Evolutionary conservation across 2,888 invertebrate genomes (phyloP).

Genomic region (Drepanosiphum platanoidis): DNA sequence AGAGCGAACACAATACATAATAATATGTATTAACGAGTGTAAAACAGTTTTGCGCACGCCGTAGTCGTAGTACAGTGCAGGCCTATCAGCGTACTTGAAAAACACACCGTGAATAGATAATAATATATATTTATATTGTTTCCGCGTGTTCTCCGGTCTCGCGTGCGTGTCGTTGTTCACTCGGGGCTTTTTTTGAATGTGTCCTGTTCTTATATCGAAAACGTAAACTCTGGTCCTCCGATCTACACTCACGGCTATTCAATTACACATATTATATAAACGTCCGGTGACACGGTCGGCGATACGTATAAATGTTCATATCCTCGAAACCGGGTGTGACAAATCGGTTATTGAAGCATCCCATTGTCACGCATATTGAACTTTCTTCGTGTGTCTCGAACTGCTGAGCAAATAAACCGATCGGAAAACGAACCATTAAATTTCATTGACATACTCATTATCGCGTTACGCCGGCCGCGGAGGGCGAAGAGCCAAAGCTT

Average conservation of each 20-base stretch:
- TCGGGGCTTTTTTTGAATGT: neutral
- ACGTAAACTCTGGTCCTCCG: neutral
- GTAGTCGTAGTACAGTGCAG: too few species aligned
- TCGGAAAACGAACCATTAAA: slow-evolving; percentile 62
- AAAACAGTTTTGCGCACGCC: too few species aligned
- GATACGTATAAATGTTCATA: slow-evolving; percentile 59
- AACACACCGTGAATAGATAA: too few species aligned
- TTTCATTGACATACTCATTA: slow-evolving; percentile 60
- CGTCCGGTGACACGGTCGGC: slow-evolving; percentile 53
- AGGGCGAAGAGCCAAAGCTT: slow-evolving; percentile 20
- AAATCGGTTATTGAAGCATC: slow-evolving; percentile 61
- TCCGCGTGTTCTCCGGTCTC: too few species aligned
- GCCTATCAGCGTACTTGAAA: too few species aligned
- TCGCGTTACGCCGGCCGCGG: neutral
- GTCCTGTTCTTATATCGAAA: neutral
- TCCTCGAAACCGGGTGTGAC: slow-evolving; percentile 49
- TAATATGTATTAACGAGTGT: too few species aligned
- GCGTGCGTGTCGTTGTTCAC: too few species aligned
- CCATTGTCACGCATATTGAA: slow-evolving; percentile 49
- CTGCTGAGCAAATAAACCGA: slow-evolving; percentile 60
- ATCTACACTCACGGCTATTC: slow-evolving; percentile 54
- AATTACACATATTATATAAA: slow-evolving; percentile 56
- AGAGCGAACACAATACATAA: too few species aligned
- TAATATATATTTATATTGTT: neutral
- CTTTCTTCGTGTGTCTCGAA: slow-evolving; percentile 58